Evolutionary conservation across 2,888 invertebrate genomes (phyloP).

Genomic region (Ctenicera cuprea): DNA sequence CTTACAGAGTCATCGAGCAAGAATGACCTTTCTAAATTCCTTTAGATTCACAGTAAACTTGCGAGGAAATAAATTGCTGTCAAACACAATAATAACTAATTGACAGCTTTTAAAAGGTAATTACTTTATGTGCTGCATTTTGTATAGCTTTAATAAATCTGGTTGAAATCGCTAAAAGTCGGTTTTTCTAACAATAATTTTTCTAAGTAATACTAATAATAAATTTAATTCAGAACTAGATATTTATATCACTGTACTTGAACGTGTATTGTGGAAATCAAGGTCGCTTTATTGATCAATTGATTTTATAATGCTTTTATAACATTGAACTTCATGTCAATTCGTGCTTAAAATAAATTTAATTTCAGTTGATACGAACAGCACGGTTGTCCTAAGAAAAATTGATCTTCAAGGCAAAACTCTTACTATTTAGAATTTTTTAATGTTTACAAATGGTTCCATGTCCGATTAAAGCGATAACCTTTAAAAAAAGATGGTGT

Average conservation of each 20-base stretch:
- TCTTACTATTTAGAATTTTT: too few species aligned
- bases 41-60: slow-evolving; percentile 11
- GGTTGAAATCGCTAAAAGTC: too few species aligned
- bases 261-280: not conserved
- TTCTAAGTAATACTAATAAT: too few species aligned
- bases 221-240: too few species aligned
- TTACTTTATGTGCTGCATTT: too few species aligned
- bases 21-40: slow-evolving; percentile 44
- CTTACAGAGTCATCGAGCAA: slow-evolving; percentile 30
- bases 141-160: too few species aligned
- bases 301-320: slow-evolving; percentile 6
- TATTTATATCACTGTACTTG: too few species aligned
- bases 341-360: slow-evolving; percentile 15
- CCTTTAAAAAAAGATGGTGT: not conserved
- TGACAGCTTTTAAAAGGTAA: too few species aligned
- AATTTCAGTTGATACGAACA: slow-evolving; percentile 7
- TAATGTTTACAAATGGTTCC: too few species aligned
- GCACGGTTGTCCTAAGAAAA: not conserved
- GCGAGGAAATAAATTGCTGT: slow-evolving; percentile 10
- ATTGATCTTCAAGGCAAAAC: not conserved
- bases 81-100: slow-evolving; percentile 6
- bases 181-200: too few species aligned
- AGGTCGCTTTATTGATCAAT: slow-evolving; percentile 27
- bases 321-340: slow-evolving; percentile 32
- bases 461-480: not conserved